A percentile compares a stretch with the other conserved stretches of the same genome.
Evolutionary conservation across 2,888 invertebrate species (phyloP).

Genomic region (Drosophila limbata): DNA sequence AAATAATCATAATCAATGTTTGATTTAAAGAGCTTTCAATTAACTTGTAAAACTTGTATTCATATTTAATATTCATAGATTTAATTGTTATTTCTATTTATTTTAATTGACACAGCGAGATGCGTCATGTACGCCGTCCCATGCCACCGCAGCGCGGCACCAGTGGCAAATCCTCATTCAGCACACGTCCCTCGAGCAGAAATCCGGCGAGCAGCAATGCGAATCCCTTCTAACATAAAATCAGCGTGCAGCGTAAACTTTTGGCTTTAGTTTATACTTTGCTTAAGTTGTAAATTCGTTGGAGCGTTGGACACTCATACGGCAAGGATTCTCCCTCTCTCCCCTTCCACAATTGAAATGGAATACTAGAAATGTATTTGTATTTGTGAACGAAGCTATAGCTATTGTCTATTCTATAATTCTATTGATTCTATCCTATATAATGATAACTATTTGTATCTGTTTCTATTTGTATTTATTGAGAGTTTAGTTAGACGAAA

Average conservation of each 20-base stretch:
- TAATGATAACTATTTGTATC: conserved; percentile 64
- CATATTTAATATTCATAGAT: background rate
- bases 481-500: conserved; percentile 73
- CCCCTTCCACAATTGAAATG: conserved; percentile 2
- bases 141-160: conserved; percentile 87
- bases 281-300: conserved; percentile 86
- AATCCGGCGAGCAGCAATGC: conserved; percentile 86
- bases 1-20: background rate
- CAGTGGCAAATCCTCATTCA: conserved; percentile 86
- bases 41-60: conserved; percentile 1
- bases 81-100: conserved; percentile 5
- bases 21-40: conserved; percentile 3
- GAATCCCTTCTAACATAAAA: conserved; percentile 88
- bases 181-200: conserved; percentile 87
- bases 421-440: conserved; percentile 43
- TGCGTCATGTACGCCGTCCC: conserved; percentile 89
- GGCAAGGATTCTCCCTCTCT: background rate
- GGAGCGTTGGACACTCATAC: conserved; percentile 9
- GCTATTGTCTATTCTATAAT: conserved; percentile 50
- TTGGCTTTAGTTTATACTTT: conserved; percentile 88
- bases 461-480: conserved; percentile 78
- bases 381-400: conserved; percentile 47
- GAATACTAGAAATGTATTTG: conserved; percentile 46
- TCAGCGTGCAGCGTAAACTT: conserved; percentile 86
- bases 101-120: conserved; percentile 85